Evolutionary conservation across 2,888 invertebrate species (phyloP), one percentile per base, ranked within the genome.

Genomic region (Drosophila merina): DNA sequence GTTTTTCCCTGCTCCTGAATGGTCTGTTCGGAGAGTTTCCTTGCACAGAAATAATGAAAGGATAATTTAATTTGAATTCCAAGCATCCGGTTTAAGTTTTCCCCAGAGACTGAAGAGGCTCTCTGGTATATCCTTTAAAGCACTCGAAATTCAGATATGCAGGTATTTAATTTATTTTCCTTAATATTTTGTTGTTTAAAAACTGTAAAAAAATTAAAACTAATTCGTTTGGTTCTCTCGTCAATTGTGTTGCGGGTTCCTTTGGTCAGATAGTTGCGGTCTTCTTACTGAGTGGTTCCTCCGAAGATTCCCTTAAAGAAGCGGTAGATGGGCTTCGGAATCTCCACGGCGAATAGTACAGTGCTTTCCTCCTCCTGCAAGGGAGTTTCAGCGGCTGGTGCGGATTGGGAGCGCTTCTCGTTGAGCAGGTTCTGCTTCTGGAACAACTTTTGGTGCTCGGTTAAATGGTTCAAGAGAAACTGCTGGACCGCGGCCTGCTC

Each of bases 251-350:
- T 45, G 14, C 0, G 26, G 26, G 40, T 49, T 55, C 14, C 7
- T 20, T 26, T 36, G 10, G 14, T 56, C 8, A 7, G 1, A 26
- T 42, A n/a, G 6, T 9, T 7, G 10, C 10, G 6, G 3, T 6
- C 10, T 25, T 8, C 7, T 66, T 26, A 85, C 40, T 77, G 50
- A 3, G 84, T 69, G 47, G 86, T 83, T 30, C 76, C 82, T 1
- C 86, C 81, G 33, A 80, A 62, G 44, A 82, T 63, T 7, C 78
- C 79, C 45, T 83, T 82, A 38, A 82, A 82, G 69, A 82, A 82
- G 25, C 80, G 77, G 47, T 86, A 82, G 45, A 86, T 82, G 26
- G 86, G 78, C 9, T 83, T 86, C 0, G 86, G 82, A 48, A 82
- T 82, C 47, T 82, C 82, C 14, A 82, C 77, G 28, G 82, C 82